Conservation (phyloP, 2,797 vertebrate genomes). For the Lepilemur ruficaudatus region DNA sequence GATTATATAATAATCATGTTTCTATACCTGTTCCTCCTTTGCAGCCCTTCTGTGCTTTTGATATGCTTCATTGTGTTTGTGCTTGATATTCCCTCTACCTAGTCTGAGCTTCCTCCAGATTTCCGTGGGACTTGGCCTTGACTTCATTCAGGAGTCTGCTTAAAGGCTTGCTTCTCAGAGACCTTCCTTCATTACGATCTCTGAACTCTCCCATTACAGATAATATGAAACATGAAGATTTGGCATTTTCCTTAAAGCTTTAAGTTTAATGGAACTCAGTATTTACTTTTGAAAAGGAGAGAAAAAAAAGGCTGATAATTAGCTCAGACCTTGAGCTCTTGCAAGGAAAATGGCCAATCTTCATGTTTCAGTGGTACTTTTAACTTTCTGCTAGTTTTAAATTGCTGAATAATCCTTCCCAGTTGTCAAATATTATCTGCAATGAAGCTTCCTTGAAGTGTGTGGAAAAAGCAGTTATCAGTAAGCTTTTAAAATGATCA, state of each 20-base stretch:
- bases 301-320: not conserved
- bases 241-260: not conserved
- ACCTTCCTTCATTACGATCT: not conserved
- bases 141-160: not conserved
- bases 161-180: not conserved
- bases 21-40: not conserved
- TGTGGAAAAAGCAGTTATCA: not conserved
- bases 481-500: not conserved
- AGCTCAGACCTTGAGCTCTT: not conserved
- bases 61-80: not conserved
- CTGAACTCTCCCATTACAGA: not conserved
- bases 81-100: not conserved
- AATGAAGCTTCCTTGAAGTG: not conserved
- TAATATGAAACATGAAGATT: not conserved
- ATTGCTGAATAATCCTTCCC: not conserved
- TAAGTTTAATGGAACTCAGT: not conserved
- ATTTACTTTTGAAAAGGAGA: not conserved
- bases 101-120: not conserved
- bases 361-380: not conserved
- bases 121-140: not conserved
- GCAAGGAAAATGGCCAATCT: not conserved
- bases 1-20: not conserved
- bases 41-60: not conserved
- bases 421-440: not conserved
- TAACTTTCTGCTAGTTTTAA: not conserved